These are phyloP conservation scores for Muntiacus muntjak DNA, from an alignment of 2,113 vertebrate genomes.

Conservation along the genomic window DNA sequence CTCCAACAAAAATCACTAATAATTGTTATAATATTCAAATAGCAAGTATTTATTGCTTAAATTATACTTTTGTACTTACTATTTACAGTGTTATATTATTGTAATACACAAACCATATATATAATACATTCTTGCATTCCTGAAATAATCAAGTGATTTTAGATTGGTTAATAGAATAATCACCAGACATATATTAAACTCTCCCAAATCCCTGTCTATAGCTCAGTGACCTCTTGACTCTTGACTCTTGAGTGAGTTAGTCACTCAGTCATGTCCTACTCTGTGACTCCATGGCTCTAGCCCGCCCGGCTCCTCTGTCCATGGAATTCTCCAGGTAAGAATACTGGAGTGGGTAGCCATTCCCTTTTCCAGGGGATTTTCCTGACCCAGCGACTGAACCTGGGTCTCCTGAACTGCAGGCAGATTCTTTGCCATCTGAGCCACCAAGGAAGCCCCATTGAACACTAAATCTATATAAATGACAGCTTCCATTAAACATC, in stretches of 20 bases:
- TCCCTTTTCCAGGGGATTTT: not conserved
- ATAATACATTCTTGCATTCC: not conserved
- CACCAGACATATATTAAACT: not conserved
- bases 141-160: not conserved
- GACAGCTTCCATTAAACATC: not conserved
- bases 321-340: not conserved
- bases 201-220: not conserved
- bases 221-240: not conserved
- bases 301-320: not conserved
- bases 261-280: not conserved
- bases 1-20: not conserved
- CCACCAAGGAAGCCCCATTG: not conserved
- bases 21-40: not conserved
- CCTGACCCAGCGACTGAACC: not conserved
- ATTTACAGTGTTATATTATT: not conserved
- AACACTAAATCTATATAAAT: not conserved
- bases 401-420: not conserved
- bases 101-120: not conserved
- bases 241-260: not conserved
- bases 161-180: not conserved
- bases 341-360: not conserved
- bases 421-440: not conserved
- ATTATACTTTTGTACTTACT: not conserved
- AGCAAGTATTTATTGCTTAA: not conserved
- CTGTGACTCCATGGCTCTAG: not conserved